phyloP scores from a whole-genome alignment of 2,113 vertebrate species.

The Mormoops blainvillei region DNA sequence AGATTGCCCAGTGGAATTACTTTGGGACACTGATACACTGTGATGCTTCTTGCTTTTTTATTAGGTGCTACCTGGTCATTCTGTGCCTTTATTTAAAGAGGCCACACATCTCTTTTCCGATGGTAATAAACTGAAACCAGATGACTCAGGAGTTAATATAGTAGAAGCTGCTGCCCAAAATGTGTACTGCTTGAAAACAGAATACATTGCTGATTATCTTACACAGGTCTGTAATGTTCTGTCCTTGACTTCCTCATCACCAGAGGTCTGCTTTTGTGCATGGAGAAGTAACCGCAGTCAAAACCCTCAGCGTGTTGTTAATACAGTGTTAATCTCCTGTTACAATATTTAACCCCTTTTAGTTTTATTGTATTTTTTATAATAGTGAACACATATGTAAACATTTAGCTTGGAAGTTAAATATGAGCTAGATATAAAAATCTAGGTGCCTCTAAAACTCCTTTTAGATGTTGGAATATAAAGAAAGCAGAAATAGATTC shows the following conservation, averaged over 20 bases:
- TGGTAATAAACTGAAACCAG: constrained; percentile 89
- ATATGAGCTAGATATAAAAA: background rate
- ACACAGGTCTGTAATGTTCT: constrained; percentile 85
- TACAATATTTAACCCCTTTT: background rate
- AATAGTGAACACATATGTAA: background rate
- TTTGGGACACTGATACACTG: background rate
- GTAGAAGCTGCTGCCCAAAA: constrained; percentile 85
- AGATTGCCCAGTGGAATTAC: background rate
- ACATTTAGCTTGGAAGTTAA: constrained; percentile 17
- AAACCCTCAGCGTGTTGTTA: background rate
- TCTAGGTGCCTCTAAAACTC: background rate
- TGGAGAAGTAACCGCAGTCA: background rate
- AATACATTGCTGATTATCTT: constrained; percentile 97
- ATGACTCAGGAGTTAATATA: constrained; percentile 83
- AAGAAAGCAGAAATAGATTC: background rate
- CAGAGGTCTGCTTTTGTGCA: background rate
- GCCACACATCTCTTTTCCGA: constrained; percentile 94
- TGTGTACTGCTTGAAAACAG: constrained; percentile 90
- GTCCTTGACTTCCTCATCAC: background rate
- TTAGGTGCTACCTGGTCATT: constrained; percentile 89
- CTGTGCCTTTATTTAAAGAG: constrained; percentile 85
- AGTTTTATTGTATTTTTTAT: background rate
- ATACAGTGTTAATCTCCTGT: background rate
- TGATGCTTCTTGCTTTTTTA: background rate
- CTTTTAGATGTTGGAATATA: background rate